Conservation (phyloP, 2,797 vertebrate species). For the Notoglanidium macrostoma region DNA sequence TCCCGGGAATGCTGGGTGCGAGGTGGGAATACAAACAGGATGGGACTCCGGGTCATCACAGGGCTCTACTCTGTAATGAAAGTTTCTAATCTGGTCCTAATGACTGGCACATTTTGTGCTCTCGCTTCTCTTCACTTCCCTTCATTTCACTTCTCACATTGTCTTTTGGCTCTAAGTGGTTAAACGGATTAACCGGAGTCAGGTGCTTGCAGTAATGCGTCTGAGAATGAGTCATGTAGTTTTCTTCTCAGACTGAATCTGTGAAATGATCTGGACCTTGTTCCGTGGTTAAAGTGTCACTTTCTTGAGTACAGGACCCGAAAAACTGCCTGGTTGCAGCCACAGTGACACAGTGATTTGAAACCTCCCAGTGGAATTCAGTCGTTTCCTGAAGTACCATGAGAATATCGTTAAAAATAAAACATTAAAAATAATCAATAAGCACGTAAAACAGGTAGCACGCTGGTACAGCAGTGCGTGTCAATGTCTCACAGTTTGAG, state of each 20-base stretch:
- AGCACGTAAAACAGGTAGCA: not conserved
- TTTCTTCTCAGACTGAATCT: not conserved
- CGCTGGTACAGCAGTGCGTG: not conserved
- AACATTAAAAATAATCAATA: not conserved
- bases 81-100: slow-evolving; percentile 17
- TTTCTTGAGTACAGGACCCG: not conserved
- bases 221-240: not conserved
- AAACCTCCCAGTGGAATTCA: too few relatives aligned
- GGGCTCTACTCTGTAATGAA: not conserved
- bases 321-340: not conserved
- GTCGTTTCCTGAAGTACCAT: not conserved
- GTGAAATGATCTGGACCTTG: not conserved
- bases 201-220: not conserved
- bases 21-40: not conserved
- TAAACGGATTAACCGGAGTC: not conserved
- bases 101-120: slow-evolving; percentile 25
- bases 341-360: not conserved
- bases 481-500: not conserved
- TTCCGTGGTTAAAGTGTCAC: not conserved
- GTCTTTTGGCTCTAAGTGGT: not conserved
- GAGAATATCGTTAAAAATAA: not conserved
- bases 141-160: not conserved
- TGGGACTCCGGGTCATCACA: not conserved
- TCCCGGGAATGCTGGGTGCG: not conserved
- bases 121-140: too few relatives aligned